These are phyloP conservation scores for Darevskia mixta DNA, from an alignment of 2,797 vertebrate genomes.

Conservation along the genomic window DNA sequence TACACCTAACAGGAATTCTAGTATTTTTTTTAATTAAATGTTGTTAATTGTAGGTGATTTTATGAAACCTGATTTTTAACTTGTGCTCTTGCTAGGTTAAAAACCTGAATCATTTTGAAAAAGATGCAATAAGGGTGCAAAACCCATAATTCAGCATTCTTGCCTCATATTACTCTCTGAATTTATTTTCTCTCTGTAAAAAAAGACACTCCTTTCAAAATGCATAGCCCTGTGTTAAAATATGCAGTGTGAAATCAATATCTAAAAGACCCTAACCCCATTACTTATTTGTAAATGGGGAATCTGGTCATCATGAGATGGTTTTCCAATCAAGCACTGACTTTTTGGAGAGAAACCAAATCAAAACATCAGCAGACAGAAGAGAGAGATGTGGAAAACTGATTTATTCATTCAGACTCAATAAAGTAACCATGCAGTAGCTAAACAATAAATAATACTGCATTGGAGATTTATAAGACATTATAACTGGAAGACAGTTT, in stretches of 20 bases:
- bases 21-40: neutral
- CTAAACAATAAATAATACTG: conserved; percentile 75
- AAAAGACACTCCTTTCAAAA: conserved; percentile 60
- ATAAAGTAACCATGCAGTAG: conserved; percentile 81
- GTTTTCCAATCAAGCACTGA: conserved; percentile 74
- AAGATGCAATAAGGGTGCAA: neutral
- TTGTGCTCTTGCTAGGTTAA: neutral
- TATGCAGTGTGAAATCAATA: conserved; percentile 66
- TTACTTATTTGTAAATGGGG: conserved; percentile 70
- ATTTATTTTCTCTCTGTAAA: conserved; percentile 36
- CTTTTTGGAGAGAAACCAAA: conserved; percentile 68
- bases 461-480: conserved; percentile 79
- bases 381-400: conserved; percentile 73
- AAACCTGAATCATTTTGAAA: neutral
- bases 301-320: conserved; percentile 67
- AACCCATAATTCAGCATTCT: neutral
- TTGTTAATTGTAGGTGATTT: neutral
- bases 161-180: conserved; percentile 58
- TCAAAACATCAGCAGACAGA: conserved; percentile 75
- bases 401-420: conserved; percentile 78
- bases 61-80: neutral
- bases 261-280: conserved; percentile 66
- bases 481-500: conserved; percentile 78
- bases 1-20: neutral
- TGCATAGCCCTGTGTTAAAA: conserved; percentile 55